Evolutionary conservation across 2,113 vertebrate genomes (phyloP), one percentile per base, ranked within the genome.

Genomic region (Elanoides forficatus): DNA sequence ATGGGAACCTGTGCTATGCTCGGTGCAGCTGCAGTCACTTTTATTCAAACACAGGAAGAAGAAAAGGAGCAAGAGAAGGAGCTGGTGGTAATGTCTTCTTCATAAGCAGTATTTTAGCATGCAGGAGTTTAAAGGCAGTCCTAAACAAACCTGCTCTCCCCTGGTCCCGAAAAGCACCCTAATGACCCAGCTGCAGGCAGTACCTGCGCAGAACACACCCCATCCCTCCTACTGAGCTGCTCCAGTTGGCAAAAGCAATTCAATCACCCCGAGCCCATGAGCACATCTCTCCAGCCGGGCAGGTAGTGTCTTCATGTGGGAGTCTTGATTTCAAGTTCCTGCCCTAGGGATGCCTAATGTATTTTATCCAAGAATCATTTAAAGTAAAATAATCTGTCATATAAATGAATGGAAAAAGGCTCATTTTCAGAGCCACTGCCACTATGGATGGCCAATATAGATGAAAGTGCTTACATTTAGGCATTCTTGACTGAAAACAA

Each of bases 371-470:
- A 81, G 81, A 90, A 81, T 43, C 81, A 90, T 71, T 86, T 86
- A 92, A 93, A 97, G 63, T 86, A 95, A 95, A 97, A 95, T 88
- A 86, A 93, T 97, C 87, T 93, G 95, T 95, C 95, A 96, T 55
- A 91, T 71, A 93, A 96, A 87, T 72, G 83, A 95, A 87, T 53
- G 81, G 86, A 82, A 92, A 74, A 23, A 72, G 48, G 53, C 60
- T 95, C 62, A 91, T 94, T 95, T 96, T 89, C 78, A 80, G 91
- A 94, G 81, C 45, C 25, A 36, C 50, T 93, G 70, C 45, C 70
- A 62, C 80, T 93, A 13, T 42, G 84, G 65, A 82, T 89, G 66
- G 78, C 74, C 74, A 81, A 94, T 90, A 95, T 83, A 94, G 85
- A 96, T 94, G 74, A 71, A 71, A 90, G 62, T 93, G 82, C 72